Base-by-base conservation (phyloP, 1,140 invertebrate genomes). In the Trichonephila clavata region DNA sequence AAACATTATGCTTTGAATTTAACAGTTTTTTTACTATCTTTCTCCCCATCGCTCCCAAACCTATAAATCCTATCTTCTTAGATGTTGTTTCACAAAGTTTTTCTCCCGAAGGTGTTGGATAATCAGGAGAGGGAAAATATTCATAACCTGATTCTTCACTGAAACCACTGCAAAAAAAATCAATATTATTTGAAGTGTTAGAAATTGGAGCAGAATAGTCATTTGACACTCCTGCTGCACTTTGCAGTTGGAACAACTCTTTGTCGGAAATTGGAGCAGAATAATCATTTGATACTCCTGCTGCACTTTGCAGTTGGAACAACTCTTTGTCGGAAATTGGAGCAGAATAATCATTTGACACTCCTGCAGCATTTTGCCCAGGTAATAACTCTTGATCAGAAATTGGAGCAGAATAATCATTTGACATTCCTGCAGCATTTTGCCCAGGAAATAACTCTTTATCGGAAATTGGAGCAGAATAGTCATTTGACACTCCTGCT, bases 51-150 rank as follows among this genome's bases (percentile, higher is more conserved):
- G 8, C 8, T 20, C 21, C 63, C 0, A 71, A 50, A 95, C 95
- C 95, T 95, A 65, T n/a, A 10, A 65, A 65, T 5, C 63, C 63
- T 65, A 65, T n/a, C 63, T 65, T 65, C 20, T 65, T 65, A 65
- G 7, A 16, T 7, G 68, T 27, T 13, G 68, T 6, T 21, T n/a
- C 20, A 0, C 1, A 3, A 39, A 39, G 4, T 39, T 0, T 4
- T 39, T 39, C 2, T 39, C 2, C 32, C n/a, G 32, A 39, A 4
- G 2, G 43, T 43, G 43, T 2, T 7, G 5, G 0, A 10, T 21
- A 21, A 21, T 65, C 21, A 65, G 20, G 18, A 65, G 63, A 2
- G n/a, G 63, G 63, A 65, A 21, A 65, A n/a, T 65, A 65, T n/a
- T 65, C 63, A 16, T 2, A 13, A 0, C 4, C 60, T 13, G 60